Evolutionary conservation across 2,888 invertebrate genomes (phyloP).

Genomic region (Dynastes tityus): DNA sequence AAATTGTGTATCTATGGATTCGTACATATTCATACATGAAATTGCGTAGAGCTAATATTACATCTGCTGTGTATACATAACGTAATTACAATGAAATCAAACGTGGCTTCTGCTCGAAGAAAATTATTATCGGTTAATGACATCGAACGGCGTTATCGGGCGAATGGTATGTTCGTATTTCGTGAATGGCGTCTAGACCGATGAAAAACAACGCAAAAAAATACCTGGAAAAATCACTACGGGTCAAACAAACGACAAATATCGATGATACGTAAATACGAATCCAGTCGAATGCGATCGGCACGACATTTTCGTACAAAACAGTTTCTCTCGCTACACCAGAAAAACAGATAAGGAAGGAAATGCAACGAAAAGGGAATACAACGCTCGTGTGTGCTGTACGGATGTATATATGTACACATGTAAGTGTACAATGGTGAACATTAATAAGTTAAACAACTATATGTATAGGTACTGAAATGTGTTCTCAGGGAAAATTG

Average conservation of each 20-base stretch:
- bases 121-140: conserved; percentile 28
- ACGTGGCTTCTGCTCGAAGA: background rate
- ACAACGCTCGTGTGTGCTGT: too few species aligned
- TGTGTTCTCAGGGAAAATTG: too few species aligned
- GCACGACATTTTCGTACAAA: conserved; percentile 7
- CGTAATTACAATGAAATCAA: conserved; percentile 12
- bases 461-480: too few species aligned
- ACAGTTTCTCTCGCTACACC: background rate
- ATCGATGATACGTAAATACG: background rate
- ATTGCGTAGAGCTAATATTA: background rate
- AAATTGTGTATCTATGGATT: too few species aligned
- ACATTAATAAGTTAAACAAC: too few species aligned
- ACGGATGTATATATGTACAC: too few species aligned
- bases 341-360: conserved; percentile 18
- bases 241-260: conserved; percentile 18
- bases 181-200: conserved; percentile 34
- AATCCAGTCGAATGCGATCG: background rate
- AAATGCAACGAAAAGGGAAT: conserved; percentile 19
- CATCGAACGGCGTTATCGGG: conserved; percentile 26
- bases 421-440: too few species aligned
- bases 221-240: background rate
- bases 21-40: background rate
- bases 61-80: background rate
- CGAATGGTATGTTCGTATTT: conserved; percentile 8
- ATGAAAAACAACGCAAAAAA: conserved; percentile 37